These are phyloP conservation scores for Ammodytes dubius DNA, from an alignment of 2,113 vertebrate species.

Conservation along the genomic window DNA sequence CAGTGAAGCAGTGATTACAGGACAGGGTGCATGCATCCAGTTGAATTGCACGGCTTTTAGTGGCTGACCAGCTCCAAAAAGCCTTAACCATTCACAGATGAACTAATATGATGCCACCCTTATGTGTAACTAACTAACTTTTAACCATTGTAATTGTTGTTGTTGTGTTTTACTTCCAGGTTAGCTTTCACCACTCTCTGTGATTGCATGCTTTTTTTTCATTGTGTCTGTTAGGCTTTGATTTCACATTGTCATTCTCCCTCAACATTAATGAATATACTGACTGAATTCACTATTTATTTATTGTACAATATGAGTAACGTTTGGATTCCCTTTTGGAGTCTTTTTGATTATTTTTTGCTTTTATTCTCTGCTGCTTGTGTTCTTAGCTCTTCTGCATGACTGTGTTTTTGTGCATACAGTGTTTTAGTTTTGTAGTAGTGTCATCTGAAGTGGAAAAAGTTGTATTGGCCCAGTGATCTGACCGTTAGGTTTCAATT, in stretches of 20 bases:
- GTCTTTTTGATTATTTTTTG: not conserved
- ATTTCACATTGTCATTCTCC: slow-evolving; percentile 34
- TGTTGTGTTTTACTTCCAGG: slow-evolving; percentile 78
- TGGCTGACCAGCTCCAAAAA: slow-evolving; percentile 46
- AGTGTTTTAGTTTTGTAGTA: slow-evolving; percentile 84
- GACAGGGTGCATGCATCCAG: slow-evolving; percentile 74
- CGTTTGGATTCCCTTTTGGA: slow-evolving; percentile 28
- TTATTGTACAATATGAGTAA: slow-evolving; percentile 24
- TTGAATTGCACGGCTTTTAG: slow-evolving; percentile 73
- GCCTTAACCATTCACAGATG: slow-evolving; percentile 62
- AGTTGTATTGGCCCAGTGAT: slow-evolving; percentile 97
- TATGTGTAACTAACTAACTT: slow-evolving; percentile 79
- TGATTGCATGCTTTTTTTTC: slow-evolving; percentile 77
- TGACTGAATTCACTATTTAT: slow-evolving; percentile 28
- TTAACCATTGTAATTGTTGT: slow-evolving; percentile 12
- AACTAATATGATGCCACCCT: slow-evolving; percentile 66
- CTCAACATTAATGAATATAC: slow-evolving; percentile 28
- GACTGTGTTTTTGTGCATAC: slow-evolving; percentile 79
- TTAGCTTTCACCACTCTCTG: slow-evolving; percentile 77
- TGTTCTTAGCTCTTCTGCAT: slow-evolving; percentile 80
- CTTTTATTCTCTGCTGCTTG: slow-evolving; percentile 26
- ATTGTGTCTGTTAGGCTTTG: slow-evolving; percentile 60
- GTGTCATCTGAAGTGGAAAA: slow-evolving; percentile 87
- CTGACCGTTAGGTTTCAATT: slow-evolving; percentile 99
- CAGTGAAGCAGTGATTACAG: slow-evolving; percentile 36